phyloP scores from a whole-genome alignment of 1,140 invertebrate genomes.

The Cydia amplana region DNA sequence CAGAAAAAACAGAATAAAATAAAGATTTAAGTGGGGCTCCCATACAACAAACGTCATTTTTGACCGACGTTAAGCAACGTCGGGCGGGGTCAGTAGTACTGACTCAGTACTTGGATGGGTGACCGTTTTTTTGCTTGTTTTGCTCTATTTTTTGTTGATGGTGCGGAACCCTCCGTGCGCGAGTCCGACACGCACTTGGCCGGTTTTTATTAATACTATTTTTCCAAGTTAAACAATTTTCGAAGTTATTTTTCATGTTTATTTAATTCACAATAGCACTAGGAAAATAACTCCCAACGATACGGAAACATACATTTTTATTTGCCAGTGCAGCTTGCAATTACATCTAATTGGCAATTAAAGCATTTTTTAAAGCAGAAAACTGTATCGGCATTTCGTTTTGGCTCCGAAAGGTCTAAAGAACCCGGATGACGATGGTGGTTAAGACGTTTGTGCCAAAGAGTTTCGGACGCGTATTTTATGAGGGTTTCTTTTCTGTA shows the following conservation, averaged over 20 bases:
- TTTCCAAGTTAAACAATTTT: not conserved
- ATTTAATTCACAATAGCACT: not conserved
- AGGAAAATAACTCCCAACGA: not conserved
- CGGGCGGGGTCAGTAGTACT: no score
- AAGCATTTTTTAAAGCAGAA: constrained; percentile 2
- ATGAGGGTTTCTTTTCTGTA: not conserved
- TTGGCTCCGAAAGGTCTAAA: not conserved
- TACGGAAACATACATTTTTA: constrained; percentile 5
- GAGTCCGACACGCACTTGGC: no score
- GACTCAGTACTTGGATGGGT: no score
- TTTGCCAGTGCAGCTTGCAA: not conserved
- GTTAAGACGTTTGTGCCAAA: not conserved
- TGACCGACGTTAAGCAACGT: no score
- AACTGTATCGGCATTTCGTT: not conserved
- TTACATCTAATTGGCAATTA: constrained; percentile 7
- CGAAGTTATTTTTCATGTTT: not conserved
- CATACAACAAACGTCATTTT: no score
- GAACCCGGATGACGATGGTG: not conserved
- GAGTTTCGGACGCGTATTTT: not conserved
- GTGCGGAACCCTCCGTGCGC: no score
- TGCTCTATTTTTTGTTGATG: no score
- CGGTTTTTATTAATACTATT: no score
- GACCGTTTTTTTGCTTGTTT: no score
- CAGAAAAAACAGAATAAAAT: no score
- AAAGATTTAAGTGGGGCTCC: no score